Conservation (phyloP, 2,797 vertebrate genomes). For the Sebastes ruberrimus region DNA sequence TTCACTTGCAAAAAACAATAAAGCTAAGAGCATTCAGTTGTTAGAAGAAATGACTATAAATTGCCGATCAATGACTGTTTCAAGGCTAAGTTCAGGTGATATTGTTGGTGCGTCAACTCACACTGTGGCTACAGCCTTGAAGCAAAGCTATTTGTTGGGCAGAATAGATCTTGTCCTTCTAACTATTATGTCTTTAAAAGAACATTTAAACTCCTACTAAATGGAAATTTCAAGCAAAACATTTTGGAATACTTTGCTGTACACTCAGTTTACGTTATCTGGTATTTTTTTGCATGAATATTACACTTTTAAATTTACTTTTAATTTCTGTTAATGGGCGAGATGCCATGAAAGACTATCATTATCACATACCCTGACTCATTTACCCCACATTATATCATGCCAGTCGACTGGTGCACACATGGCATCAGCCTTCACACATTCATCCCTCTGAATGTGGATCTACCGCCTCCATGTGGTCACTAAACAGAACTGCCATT, state of each 20-base stretch:
- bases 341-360: neutral
- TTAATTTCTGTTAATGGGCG: neutral
- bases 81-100: neutral
- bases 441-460: neutral
- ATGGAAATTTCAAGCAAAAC: neutral
- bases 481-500: neutral
- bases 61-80: conserved; percentile 3
- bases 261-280: neutral
- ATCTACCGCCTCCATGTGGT: conserved; percentile 59
- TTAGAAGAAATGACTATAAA: neutral
- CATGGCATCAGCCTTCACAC: neutral
- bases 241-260: neutral
- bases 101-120: neutral
- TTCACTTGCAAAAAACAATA: neutral
- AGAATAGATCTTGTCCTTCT: neutral
- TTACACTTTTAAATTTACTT: neutral
- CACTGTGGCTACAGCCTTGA: neutral
- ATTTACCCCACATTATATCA: neutral
- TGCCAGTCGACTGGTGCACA: neutral
- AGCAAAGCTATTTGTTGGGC: neutral
- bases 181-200: neutral
- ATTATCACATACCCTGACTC: neutral
- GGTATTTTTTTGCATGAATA: neutral
- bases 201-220: neutral
- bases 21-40: conserved; percentile 2